These are phyloP conservation scores for Drosophila imparisetae DNA, from an alignment of 2,888 invertebrate genomes.

Conservation along the genomic window DNA sequence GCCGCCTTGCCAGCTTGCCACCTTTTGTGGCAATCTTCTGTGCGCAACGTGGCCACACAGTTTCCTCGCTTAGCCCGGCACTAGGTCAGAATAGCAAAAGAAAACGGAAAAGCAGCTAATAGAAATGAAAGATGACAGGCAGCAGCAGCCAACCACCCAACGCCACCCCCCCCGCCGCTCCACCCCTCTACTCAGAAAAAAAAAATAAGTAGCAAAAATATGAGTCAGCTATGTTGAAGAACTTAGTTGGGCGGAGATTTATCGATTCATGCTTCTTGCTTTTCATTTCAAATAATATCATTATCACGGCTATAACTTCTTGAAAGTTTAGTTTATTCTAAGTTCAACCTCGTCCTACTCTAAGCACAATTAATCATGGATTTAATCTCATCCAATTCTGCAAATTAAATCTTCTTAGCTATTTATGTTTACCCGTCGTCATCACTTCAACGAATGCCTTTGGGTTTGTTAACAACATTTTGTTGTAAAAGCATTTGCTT, in stretches of 20 bases:
- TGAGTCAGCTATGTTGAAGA: conserved; percentile 6
- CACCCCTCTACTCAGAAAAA: background rate
- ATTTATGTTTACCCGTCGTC: background rate
- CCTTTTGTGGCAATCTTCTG: conserved; percentile 17
- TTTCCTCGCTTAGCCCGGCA: background rate
- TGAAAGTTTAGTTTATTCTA: background rate
- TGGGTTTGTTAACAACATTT: background rate
- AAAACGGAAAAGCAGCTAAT: conserved; percentile 21
- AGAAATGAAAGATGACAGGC: conserved; percentile 29
- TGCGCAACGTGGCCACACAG: background rate
- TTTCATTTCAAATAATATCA: background rate
- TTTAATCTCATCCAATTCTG: background rate
- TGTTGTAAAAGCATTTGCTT: background rate
- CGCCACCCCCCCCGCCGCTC: background rate
- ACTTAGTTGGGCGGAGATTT: background rate
- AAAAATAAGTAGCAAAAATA: background rate
- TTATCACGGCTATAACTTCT: background rate
- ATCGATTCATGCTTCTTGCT: background rate
- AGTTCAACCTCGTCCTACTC: background rate
- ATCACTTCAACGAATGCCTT: background rate
- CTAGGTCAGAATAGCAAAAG: conserved; percentile 24
- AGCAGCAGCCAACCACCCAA: background rate
- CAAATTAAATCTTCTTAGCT: background rate
- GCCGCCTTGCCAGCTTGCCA: conserved; percentile 6
- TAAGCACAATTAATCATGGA: background rate